Conservation (phyloP, 1,140 invertebrate species). For the Ostrea denselamellosa region DNA sequence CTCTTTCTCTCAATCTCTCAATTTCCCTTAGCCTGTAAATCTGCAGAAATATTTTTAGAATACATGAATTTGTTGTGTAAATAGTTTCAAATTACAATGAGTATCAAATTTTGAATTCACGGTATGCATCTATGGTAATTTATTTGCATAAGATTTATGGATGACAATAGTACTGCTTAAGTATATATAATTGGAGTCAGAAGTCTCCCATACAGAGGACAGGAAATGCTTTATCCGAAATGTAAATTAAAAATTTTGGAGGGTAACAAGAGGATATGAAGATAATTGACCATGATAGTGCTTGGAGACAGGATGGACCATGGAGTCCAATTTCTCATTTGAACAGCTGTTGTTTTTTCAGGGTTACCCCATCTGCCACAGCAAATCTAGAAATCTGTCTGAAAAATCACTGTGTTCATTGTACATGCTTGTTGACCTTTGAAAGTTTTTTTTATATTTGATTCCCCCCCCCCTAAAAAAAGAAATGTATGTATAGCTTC, state of each 20-base stretch:
- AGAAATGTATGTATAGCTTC: neutral
- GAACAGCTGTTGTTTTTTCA: slow-evolving; percentile 6
- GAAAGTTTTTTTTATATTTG: neutral
- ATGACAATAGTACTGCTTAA: neutral
- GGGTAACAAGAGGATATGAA: neutral
- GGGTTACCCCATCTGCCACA: neutral
- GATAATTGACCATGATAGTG: neutral
- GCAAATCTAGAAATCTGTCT: neutral
- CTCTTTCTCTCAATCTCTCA: too few relatives aligned
- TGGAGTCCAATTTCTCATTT: slow-evolving; percentile 14
- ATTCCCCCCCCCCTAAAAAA: neutral
- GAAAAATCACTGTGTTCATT: neutral
- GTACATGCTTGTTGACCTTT: neutral
- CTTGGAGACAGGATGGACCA: neutral
- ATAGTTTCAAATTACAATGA: neutral
- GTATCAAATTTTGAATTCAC: neutral
- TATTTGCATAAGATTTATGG: neutral
- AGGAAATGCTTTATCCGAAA: slow-evolving; percentile 28
- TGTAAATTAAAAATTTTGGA: neutral
- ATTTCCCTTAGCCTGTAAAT: too few relatives aligned
- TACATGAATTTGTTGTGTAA: neutral
- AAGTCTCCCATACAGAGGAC: neutral
- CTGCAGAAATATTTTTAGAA: too few relatives aligned
- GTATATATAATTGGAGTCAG: neutral
- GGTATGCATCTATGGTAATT: neutral